Evolutionary conservation across 2,113 vertebrate genomes (phyloP), one percentile per base, ranked within the genome.

Genomic region (Alectura lathami): DNA sequence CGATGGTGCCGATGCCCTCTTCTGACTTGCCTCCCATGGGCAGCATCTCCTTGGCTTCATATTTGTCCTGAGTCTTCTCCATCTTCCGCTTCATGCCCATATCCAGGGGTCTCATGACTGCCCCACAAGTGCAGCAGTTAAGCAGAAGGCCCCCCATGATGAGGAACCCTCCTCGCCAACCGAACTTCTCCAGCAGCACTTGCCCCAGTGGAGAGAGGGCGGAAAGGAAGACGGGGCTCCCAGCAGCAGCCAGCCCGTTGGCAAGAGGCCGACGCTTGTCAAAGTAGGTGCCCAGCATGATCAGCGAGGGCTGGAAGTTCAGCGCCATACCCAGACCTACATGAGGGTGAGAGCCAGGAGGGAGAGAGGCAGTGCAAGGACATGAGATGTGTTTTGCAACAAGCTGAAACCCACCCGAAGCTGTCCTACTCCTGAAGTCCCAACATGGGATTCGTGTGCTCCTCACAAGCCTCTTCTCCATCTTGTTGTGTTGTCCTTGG

Each of bases 131-230:
- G 83, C 98, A 98, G 96, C 98, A 98, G 79, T 98, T 98, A 78
- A 98, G 97, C 81, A 98, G 96, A 59, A 98, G 97, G n/a, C 98
- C 98, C 11, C 98, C 98, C 91, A 98, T 97, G 86, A 98, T 98
- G 79, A 98, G 97, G 91, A 98, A 98, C 50, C 98, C 98, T 42
- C 98, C 98, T 88, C 98, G 91, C 98, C 98, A 98, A 57, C 98
- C 98, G 78, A 98, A 98, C 83, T 81, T 97, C 93, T 98, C 97
- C 42, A 98, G 95, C 83, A 98, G 97, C 83, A 96, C 92, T 91
- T 98, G 98, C 14, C 98, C 98, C 38, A 98, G 94, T 3, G 98
- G 98, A 74, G 98, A 98, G 72, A 98, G 97, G 32, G 95, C 92
- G 4, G 97, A 97, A 59, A 98, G 97, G 96, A 98, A 98, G 82